Conservation (phyloP, 2,797 vertebrate species). For the Cacajao melanocephalus region DNA sequence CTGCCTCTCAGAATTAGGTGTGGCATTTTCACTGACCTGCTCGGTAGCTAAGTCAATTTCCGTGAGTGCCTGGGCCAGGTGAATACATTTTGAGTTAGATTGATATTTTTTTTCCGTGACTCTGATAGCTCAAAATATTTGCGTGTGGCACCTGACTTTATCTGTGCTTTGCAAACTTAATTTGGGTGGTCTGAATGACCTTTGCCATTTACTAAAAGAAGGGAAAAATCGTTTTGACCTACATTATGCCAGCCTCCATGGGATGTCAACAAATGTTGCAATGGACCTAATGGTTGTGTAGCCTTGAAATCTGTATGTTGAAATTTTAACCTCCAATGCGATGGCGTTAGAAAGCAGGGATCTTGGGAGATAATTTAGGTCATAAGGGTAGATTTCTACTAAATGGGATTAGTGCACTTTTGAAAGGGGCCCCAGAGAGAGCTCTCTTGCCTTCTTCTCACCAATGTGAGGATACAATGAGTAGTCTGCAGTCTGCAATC, state of each 20-base stretch:
- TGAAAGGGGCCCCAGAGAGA: neutral
- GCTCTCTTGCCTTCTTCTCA: neutral
- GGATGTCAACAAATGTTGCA: neutral
- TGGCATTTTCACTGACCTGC: neutral
- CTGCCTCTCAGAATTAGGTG: neutral
- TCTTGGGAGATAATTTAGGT: neutral
- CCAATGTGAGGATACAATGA: too few species aligned
- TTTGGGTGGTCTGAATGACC: neutral
- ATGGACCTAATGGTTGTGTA: neutral
- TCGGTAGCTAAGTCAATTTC: neutral
- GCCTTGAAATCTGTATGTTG: neutral
- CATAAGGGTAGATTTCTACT: too few species aligned
- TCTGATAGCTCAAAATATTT: neutral
- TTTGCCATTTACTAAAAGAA: neutral
- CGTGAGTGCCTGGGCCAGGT: neutral
- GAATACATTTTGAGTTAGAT: neutral
- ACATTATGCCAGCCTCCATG: neutral
- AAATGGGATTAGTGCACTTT: neutral
- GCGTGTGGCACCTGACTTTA: neutral
- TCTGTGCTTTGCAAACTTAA: neutral
- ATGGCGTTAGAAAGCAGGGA: neutral
- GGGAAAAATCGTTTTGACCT: neutral
- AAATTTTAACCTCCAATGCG: neutral
- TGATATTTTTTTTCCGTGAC: neutral
- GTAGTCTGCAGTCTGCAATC: neutral